Evolutionary conservation across 1,140 invertebrate species (phyloP).

Genomic region (Acyrthosiphon pisum): DNA sequence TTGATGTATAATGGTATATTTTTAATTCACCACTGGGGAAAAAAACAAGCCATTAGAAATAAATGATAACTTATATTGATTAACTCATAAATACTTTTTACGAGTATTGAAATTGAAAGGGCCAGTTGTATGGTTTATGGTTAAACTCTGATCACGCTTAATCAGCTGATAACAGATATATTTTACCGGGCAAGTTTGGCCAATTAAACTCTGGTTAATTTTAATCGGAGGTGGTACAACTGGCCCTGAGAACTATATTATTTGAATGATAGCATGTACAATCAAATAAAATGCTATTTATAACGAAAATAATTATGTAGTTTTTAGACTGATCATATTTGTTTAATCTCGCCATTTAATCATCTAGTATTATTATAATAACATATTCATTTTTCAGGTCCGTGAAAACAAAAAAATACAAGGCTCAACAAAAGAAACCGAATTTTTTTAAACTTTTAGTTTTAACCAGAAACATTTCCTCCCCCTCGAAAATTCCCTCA

Average conservation of each 20-base stretch:
- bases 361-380: background rate
- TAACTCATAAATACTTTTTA: background rate
- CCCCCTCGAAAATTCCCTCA: background rate
- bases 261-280: background rate
- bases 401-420: background rate
- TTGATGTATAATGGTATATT: background rate
- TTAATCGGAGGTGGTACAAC: no score
- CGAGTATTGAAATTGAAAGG: background rate
- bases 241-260: background rate
- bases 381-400: constrained; percentile 24
- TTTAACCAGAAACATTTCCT: constrained; percentile 3
- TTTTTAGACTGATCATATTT: background rate
- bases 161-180: no score
- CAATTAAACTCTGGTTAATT: no score
- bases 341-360: background rate
- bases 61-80: background rate
- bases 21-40: background rate
- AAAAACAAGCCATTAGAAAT: background rate
- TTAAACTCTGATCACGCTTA: no score
- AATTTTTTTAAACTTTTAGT: constrained; percentile 29
- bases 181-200: no score
- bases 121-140: no score
- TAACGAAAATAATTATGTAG: background rate
- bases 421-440: constrained; percentile 45
- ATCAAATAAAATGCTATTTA: background rate